Percentiles rank a stretch among this genome's conserved stretches.
Conservation (phyloP, 2,888 invertebrate genomes). For the Tenthredo mesomela region DNA sequence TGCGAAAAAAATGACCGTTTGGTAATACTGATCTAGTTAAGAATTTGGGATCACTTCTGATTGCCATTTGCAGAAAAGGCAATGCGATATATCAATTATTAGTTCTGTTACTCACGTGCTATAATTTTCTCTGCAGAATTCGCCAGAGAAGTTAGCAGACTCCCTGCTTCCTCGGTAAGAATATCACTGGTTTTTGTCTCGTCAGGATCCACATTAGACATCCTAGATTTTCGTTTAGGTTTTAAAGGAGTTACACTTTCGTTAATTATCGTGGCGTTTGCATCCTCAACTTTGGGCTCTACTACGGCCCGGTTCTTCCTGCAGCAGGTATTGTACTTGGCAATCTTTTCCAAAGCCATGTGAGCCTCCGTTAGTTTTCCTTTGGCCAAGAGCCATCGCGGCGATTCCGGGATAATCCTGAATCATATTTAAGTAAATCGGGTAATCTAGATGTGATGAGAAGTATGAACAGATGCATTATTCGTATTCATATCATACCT, state of each 20-base stretch:
- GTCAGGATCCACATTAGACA: constrained; percentile 54
- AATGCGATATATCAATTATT: neutral
- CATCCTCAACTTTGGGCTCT: constrained; percentile 55
- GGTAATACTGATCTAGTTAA: neutral
- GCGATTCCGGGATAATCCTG: constrained; percentile 77
- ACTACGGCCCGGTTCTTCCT: constrained; percentile 54
- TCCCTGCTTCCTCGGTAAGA: constrained; percentile 62
- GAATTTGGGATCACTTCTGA: neutral
- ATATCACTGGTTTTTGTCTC: constrained; percentile 54
- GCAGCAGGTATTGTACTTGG: constrained; percentile 71
- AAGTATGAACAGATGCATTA: neutral
- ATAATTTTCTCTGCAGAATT: constrained; percentile 15
- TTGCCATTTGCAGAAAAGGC: neutral
- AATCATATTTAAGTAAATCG: neutral
- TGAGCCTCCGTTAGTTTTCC: constrained; percentile 73
- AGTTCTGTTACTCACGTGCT: neutral
- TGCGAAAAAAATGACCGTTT: neutral
- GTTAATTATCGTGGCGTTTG: constrained; percentile 51
- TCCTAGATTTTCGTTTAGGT: constrained; percentile 67
- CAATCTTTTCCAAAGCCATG: constrained; percentile 70
- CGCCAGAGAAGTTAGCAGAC: constrained; percentile 62
- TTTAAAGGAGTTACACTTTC: constrained; percentile 63
- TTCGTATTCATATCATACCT: neutral
- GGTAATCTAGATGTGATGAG: neutral
- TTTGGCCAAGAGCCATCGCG: constrained; percentile 74